Base-by-base conservation (phyloP, 2,888 invertebrate species). In the Hyppa rectilinea region DNA sequence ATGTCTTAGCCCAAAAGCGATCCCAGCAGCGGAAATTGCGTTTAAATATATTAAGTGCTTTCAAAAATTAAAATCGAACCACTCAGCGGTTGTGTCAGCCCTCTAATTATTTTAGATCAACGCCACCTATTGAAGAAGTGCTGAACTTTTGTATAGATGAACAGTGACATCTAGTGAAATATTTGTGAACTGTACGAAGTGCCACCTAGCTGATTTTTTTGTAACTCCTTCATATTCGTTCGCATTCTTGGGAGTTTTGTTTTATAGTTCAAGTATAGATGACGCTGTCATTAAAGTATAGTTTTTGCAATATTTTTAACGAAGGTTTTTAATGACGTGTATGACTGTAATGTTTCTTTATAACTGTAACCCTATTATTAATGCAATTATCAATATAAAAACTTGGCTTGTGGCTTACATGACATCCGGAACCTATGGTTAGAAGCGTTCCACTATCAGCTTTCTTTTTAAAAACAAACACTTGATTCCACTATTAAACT, bases 31-130 rank as follows among this genome's bases (percentile, higher is more conserved):
- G 0, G 88, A 90, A 0, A 92, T 89, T 1, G 93, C 93, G 0
- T 92, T 88, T 86, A 34, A 78, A 0, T 93, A 88, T 23, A 66
- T 90, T 0, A 86, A 76, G 73, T 93, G 93, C 69, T 89, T 87
- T 58, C 83, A 86, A 26, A 26, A 3, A 0, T n/a, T 38, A 4
- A 71, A 65, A 38, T 62, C 67, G 17, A 81, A 77, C 20, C 65
- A 78, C 23, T 63, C 81, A 17, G 7, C 40, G 2, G 2, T 9
- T 5, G 78, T 87, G 0, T 78, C 81, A 7, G 76, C 84, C 17
- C 66, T 83, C 1, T 77, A 56, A 60, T n/a, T 31, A 12, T 1
- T n/a, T 52, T 62, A 20, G 4, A 29, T 53, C 4, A 69, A 43
- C 74, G 78, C 76, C 75, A 82, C 77, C 88, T 85, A 38, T 52